These are phyloP conservation scores for Anaspis maculata DNA, from an alignment of 2,888 invertebrate species.

Conservation along the genomic window DNA sequence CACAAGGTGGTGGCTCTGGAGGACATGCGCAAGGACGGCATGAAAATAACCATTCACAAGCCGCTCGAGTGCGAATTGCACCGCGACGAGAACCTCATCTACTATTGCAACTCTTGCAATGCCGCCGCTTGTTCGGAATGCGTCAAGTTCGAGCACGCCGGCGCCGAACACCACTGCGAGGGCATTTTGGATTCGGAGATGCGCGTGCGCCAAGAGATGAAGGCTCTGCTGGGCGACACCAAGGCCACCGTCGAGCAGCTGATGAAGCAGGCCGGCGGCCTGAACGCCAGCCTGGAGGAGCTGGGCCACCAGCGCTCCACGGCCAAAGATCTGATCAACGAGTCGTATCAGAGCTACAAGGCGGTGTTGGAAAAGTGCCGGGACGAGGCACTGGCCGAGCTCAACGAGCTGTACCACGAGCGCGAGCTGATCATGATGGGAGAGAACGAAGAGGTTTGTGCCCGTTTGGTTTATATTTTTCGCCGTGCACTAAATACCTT, in stretches of 20 bases:
- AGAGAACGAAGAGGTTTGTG: conserved; percentile 60
- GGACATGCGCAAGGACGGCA: conserved; percentile 67
- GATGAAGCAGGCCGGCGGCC: conserved; percentile 63
- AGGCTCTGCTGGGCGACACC: conserved; percentile 65
- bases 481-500: too few relatives aligned
- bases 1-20: conserved; percentile 87
- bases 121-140: conserved; percentile 85
- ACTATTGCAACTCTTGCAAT: conserved; percentile 82
- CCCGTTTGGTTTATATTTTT: too few relatives aligned
- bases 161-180: conserved; percentile 73
- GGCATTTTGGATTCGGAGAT: conserved; percentile 68
- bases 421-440: conserved; percentile 88
- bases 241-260: conserved; percentile 68
- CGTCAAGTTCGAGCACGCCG: conserved; percentile 72
- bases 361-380: conserved; percentile 73
- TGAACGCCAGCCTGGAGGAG: conserved; percentile 76
- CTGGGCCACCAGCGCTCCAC: conserved; percentile 81
- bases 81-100: conserved; percentile 74
- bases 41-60: conserved; percentile 79
- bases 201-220: conserved; percentile 68
- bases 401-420: conserved; percentile 71
- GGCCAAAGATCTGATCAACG: conserved; percentile 73
- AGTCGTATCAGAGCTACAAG: conserved; percentile 71
- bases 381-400: conserved; percentile 64
- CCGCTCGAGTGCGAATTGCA: conserved; percentile 80